Conservation (phyloP, 2,797 vertebrate species). For the Chiloscyllium punctatum region DNA sequence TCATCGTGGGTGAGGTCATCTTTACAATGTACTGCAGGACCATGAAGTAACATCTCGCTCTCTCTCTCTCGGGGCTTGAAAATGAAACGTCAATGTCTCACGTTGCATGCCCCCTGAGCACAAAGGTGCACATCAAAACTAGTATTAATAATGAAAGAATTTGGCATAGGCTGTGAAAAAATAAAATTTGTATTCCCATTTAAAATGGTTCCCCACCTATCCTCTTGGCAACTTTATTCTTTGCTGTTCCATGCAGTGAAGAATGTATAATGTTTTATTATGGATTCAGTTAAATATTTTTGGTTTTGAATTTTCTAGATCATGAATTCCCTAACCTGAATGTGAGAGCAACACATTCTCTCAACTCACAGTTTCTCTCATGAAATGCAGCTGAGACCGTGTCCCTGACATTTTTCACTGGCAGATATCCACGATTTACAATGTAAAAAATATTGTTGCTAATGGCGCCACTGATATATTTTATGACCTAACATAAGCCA, state of each 20-base stretch:
- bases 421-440: not conserved
- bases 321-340: not conserved
- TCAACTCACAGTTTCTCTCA: not conserved
- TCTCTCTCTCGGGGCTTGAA: too few relatives aligned
- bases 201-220: not conserved
- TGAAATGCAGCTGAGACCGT: not conserved
- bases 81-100: not conserved
- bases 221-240: not conserved
- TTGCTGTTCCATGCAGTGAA: not conserved
- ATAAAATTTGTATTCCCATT: not conserved
- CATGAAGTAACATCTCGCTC: not conserved
- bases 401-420: not conserved
- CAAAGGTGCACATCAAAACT: not conserved
- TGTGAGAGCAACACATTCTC: not conserved
- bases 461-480: slow-evolving; percentile 11
- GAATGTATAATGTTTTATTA: not conserved
- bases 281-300: not conserved
- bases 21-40: not conserved
- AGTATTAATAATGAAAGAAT: not conserved
- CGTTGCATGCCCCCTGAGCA: not conserved
- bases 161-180: not conserved
- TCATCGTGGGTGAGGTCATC: not conserved
- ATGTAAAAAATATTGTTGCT: slow-evolving; percentile 16
- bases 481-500: slow-evolving; percentile 2
- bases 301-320: not conserved